phyloP scores from a whole-genome alignment of 2,888 invertebrate genomes.

The Eupithecia centaureata region DNA sequence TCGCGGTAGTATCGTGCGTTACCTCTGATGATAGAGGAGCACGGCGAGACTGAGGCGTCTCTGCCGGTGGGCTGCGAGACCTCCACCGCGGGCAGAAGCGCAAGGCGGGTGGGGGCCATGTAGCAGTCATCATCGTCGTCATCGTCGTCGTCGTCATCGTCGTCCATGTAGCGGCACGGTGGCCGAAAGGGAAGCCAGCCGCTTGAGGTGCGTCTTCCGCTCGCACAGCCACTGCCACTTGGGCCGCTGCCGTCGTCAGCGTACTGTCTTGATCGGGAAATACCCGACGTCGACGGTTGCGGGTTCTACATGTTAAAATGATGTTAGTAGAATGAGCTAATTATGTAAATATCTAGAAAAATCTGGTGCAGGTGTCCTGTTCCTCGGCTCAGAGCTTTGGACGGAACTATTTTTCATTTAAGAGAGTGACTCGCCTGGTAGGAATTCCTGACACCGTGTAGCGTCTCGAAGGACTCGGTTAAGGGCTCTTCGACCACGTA shows the following conservation, averaged over 20 bases:
- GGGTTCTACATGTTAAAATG: conserved; percentile 58
- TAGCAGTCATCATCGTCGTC: conserved; percentile 29
- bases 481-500: conserved; percentile 49
- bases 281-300: conserved; percentile 69
- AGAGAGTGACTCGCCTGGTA: conserved; percentile 59
- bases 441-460: conserved; percentile 33
- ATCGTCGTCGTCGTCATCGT: conserved; percentile 35
- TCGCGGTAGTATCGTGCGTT: not conserved
- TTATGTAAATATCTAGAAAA: not conserved
- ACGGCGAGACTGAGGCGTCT: conserved; percentile 33
- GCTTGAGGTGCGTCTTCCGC: not conserved
- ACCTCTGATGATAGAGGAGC: conserved; percentile 21
- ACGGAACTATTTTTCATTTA: not conserved
- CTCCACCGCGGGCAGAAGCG: conserved; percentile 66
- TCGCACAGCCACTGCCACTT: conserved; percentile 11
- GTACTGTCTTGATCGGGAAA: conserved; percentile 15
- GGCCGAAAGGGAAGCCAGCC: conserved; percentile 20
- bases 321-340: not conserved
- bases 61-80: conserved; percentile 63
- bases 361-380: not conserved
- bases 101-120: conserved; percentile 54
- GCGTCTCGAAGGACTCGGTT: not conserved
- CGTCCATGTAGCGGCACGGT: conserved; percentile 33
- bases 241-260: conserved; percentile 9
- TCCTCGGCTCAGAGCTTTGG: too few relatives aligned